phyloP scores from a whole-genome alignment of 2,797 vertebrate genomes.

The Hyperoplus lanceolatus region DNA sequence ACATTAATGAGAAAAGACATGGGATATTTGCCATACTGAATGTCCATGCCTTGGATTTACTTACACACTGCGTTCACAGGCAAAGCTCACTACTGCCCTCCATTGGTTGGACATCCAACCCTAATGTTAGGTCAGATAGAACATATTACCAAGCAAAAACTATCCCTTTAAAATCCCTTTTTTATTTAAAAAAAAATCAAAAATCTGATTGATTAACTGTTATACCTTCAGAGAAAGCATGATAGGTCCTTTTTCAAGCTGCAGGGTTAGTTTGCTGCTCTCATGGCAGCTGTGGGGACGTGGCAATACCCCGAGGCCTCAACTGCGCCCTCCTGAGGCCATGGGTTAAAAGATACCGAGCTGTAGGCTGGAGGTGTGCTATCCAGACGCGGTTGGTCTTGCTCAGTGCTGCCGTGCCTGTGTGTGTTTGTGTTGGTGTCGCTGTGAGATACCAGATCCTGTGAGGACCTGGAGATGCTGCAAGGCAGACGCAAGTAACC shows the following conservation, averaged over 20 bases:
- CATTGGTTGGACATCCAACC: constrained; percentile 22
- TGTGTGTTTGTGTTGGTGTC: not conserved
- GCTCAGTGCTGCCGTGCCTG: not conserved
- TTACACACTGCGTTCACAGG: not conserved
- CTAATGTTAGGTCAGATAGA: not conserved
- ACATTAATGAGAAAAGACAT: too few relatives aligned
- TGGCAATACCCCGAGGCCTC: constrained; percentile 76
- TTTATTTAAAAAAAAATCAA: not conserved
- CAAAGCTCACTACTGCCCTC: constrained; percentile 65
- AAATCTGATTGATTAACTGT: not conserved
- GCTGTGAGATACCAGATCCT: constrained; percentile 51
- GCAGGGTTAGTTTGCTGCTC: not conserved
- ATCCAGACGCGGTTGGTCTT: not conserved
- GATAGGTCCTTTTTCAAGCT: not conserved
- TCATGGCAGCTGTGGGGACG: constrained; percentile 57
- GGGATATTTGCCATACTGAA: too few relatives aligned
- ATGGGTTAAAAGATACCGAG: constrained; percentile 26
- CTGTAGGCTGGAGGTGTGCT: constrained; percentile 40
- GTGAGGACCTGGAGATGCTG: constrained; percentile 45
- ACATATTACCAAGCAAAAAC: not conserved
- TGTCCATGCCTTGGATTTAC: too few relatives aligned
- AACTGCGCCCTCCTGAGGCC: constrained; percentile 47
- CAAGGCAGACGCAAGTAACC: constrained; percentile 66
- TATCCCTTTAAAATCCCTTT: not conserved
- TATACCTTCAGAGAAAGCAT: not conserved